Base-by-base conservation (phyloP, 2,797 vertebrate genomes). In the Trematomus bernacchii region DNA sequence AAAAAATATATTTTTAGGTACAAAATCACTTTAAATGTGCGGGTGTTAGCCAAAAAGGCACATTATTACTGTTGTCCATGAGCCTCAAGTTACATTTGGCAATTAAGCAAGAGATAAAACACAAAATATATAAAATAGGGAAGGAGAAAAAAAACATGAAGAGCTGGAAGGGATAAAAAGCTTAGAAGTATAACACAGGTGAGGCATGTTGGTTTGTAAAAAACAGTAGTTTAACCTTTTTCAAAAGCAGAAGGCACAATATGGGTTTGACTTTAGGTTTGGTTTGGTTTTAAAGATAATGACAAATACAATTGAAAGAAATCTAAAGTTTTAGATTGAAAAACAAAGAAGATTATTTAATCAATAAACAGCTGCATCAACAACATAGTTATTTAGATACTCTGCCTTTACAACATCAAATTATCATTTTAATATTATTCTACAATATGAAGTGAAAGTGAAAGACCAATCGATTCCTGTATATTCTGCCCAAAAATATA, bases 331-430 rank as follows among this genome's bases (percentile, higher is more conserved):
- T 16, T 15, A 40, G n/a, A 11, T 23, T 47, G n/a, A 21, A 42
- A 76, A 68, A 40, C n/a, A 23, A 37, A 46, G 33, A 60, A 21
- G n/a, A 30, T 10, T 9, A 59, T 43, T 4, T 52, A 53, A 58
- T 40, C 55, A 60, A 27, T 16, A 40, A 61, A 61, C 3, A 60
- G 10, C 44, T 37, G 18, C 15, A 57, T 21, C 14, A 30, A 13
- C 30, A 7, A 16, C 3, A 23, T 44, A 60, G 53, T 12, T 1
- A 6, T 33, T 21, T 11, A 47, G 2, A 46, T 47, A 8, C 40
- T 21, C 21, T 48, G 44, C 48, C 40, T 47, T 48, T 27, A 50
- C 40, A n/a, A n/a, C 12, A 16, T 7, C 48, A 30, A 30, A 12
- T 43, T 44, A 27, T 27, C 11, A 9, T n/a, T 63, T 4, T 30